Conservation (phyloP, 2,113 vertebrate genomes). For the Actenoides hombroni region DNA sequence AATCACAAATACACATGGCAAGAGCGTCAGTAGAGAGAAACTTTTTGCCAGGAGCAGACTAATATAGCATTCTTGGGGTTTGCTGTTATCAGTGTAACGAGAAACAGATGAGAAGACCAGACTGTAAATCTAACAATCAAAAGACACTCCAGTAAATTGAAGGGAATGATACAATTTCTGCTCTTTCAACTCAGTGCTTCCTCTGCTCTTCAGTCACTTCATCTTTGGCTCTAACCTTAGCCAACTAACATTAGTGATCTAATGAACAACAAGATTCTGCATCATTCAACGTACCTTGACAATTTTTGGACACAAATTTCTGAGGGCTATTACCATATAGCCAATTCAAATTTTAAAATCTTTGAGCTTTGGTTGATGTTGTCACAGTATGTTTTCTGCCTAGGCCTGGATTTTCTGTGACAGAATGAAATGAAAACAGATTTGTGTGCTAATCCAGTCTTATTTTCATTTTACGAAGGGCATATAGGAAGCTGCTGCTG, state of each 20-base stretch:
- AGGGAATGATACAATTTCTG: background rate
- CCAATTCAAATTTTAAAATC: background rate
- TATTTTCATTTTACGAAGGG: conserved; percentile 30
- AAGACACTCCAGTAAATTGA: background rate
- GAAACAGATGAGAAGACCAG: conserved; percentile 7
- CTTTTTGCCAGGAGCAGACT: background rate
- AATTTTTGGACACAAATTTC: background rate
- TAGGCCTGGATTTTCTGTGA: conserved; percentile 11
- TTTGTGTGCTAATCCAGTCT: background rate
- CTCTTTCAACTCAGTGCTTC: background rate
- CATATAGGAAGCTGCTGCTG: background rate
- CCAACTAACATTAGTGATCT: background rate
- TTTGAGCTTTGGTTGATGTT: background rate
- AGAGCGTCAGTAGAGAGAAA: background rate
- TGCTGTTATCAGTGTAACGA: background rate
- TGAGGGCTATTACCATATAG: background rate
- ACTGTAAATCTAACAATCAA: background rate
- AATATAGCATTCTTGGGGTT: background rate
- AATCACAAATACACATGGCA: background rate
- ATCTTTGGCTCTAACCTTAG: background rate
- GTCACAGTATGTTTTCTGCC: background rate
- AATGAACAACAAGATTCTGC: background rate
- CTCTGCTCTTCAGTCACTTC: background rate
- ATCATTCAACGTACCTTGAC: background rate
- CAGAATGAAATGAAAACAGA: conserved; percentile 7